These are phyloP conservation scores for Phocoena phocoena DNA, from an alignment of 2,113 vertebrate species.

Conservation along the genomic window DNA sequence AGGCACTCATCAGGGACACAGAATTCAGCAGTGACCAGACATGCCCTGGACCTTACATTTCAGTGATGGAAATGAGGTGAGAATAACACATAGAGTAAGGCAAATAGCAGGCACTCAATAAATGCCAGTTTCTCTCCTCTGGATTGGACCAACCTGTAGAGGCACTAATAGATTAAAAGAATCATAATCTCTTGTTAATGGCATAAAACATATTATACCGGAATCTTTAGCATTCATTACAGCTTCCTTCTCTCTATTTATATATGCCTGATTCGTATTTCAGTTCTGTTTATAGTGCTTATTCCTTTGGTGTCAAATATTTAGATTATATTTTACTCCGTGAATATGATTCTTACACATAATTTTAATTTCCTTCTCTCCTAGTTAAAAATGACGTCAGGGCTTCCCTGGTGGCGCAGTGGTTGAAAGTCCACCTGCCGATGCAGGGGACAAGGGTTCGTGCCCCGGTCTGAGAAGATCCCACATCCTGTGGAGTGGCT, in stretches of 20 bases:
- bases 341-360: neutral
- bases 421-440: no score
- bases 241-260: neutral
- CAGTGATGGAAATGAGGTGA: neutral
- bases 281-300: neutral
- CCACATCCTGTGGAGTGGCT: no score
- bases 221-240: neutral
- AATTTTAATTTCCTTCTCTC: neutral
- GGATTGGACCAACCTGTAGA: neutral
- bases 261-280: neutral
- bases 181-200: neutral
- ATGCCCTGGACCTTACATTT: neutral
- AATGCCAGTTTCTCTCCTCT: neutral
- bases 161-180: neutral
- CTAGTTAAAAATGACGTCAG: neutral
- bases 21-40: neutral
- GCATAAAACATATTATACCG: neutral
- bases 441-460: no score
- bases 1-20: neutral
- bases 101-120: neutral
- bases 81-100: fast-evolving
- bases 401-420: no score
- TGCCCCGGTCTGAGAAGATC: no score
- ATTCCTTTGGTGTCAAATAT: neutral
- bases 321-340: neutral